These are phyloP conservation scores for Terebella lapidaria DNA, from an alignment of 2,888 invertebrate genomes.

Conservation along the genomic window DNA sequence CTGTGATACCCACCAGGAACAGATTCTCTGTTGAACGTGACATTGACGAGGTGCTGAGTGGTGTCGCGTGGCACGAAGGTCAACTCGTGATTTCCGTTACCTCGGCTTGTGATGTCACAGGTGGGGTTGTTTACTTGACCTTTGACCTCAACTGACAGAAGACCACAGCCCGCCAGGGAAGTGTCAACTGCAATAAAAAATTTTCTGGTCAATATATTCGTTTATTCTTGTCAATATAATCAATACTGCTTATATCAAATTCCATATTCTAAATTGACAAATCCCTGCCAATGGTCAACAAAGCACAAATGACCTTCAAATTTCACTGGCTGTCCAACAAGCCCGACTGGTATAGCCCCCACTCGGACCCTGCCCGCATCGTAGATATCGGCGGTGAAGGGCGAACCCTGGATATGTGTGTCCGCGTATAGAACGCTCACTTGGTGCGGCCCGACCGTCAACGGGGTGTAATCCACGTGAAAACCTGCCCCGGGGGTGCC, in stretches of 20 bases:
- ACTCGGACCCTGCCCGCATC: conserved; percentile 69
- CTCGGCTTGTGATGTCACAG: conserved; percentile 12
- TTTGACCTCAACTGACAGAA: conserved; percentile 19
- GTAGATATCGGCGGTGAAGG: conserved; percentile 75
- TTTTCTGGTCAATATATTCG: neutral
- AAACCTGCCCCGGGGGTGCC: conserved; percentile 16
- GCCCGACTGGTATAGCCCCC: conserved; percentile 33
- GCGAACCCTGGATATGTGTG: conserved; percentile 62
- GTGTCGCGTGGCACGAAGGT: conserved; percentile 22
- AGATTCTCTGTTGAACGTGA: conserved; percentile 62
- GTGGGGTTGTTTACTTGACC: conserved; percentile 15
- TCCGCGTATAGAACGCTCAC: conserved; percentile 23
- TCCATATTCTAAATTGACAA: too few species aligned
- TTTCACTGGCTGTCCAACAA: conserved; percentile 15
- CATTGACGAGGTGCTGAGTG: conserved; percentile 71
- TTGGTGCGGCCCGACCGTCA: conserved; percentile 23
- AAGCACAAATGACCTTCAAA: conserved; percentile 26
- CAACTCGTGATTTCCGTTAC: conserved; percentile 13
- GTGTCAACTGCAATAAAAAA: conserved; percentile 24
- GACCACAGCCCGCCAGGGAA: conserved; percentile 22
- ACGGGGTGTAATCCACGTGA: conserved; percentile 23
- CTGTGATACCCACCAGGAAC: conserved; percentile 49
- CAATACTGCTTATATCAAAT: too few species aligned
- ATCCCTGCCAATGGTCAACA: too few species aligned
- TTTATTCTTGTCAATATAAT: neutral